A percentile compares a stretch with the other conserved stretches of the same genome.
Conservation (phyloP, 2,797 vertebrate genomes). For the Gambelia wislizenii region DNA sequence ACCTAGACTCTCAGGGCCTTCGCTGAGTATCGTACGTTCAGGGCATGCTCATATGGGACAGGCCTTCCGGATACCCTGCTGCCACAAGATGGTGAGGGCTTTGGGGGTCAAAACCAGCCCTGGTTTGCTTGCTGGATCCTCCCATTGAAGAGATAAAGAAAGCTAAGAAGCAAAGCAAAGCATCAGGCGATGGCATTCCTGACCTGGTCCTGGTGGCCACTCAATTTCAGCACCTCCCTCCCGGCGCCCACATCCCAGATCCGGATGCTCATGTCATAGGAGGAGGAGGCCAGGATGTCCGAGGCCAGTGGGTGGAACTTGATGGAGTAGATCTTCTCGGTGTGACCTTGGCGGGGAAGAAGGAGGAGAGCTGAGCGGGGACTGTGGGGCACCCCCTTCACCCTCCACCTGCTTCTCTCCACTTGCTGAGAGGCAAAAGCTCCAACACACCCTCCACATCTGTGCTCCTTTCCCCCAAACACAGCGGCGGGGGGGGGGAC, state of each 20-base stretch:
- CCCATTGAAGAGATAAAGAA: rapidly evolving
- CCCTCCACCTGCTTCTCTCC: too few relatives aligned
- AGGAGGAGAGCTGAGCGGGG: too few relatives aligned
- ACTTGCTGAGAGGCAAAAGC: too few relatives aligned
- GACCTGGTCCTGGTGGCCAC: slow-evolving; percentile 93
- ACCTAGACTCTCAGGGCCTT: too few relatives aligned
- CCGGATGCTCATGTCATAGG: slow-evolving; percentile 90
- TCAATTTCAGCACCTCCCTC: slow-evolving; percentile 81
- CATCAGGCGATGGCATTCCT: not conserved
- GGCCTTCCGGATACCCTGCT: too few relatives aligned
- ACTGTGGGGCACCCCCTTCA: too few relatives aligned
- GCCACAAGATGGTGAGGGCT: too few relatives aligned
- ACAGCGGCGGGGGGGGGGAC: not conserved
- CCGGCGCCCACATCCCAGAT: slow-evolving; percentile 86
- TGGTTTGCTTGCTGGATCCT: too few relatives aligned
- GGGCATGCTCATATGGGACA: too few relatives aligned
- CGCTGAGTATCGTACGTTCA: too few relatives aligned
- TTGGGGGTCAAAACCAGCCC: not conserved
- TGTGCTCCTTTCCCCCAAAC: too few relatives aligned
- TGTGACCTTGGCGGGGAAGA: slow-evolving; percentile 84
- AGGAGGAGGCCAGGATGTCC: slow-evolving; percentile 90
- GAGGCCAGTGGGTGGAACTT: slow-evolving; percentile 90
- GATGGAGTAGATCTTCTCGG: slow-evolving; percentile 96
- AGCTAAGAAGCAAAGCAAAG: not conserved
- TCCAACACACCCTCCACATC: too few relatives aligned